Conservation (phyloP, 2,888 invertebrate genomes). For the Myopa tessellatipennis region DNA sequence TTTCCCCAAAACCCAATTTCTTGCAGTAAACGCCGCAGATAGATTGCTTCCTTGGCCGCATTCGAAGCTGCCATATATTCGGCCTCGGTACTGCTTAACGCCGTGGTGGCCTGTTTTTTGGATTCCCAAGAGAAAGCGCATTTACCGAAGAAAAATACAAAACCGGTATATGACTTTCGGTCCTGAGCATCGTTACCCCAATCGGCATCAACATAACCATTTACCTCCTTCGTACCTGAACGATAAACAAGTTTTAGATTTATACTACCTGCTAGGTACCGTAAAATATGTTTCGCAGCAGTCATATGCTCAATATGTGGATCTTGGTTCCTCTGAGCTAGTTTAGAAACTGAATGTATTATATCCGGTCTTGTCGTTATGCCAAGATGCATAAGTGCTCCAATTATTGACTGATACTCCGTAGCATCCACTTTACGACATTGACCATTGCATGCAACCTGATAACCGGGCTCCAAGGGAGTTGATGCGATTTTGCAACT, state of each 20-base stretch:
- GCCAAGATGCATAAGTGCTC: conserved; percentile 42
- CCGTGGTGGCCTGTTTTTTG: too few species aligned
- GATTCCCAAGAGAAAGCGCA: too few species aligned
- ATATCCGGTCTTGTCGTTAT: conserved; percentile 45
- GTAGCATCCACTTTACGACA: conserved; percentile 32
- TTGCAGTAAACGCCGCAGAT: too few species aligned
- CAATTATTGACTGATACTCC: conserved; percentile 43
- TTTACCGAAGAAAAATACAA: too few species aligned
- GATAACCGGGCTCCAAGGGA: background rate
- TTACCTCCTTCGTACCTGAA: background rate
- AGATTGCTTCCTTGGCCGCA: too few species aligned
- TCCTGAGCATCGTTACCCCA: too few species aligned
- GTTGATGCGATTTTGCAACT: conserved; percentile 7
- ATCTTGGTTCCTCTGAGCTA: conserved; percentile 44
- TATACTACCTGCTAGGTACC: conserved; percentile 39
- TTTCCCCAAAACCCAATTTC: too few species aligned
- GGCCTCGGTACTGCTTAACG: too few species aligned
- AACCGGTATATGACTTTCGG: too few species aligned
- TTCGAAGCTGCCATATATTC: too few species aligned
- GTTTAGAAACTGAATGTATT: conserved; percentile 42
- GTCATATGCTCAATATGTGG: conserved; percentile 46
- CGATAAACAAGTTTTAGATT: conserved; percentile 18
- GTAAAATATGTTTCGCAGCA: conserved; percentile 46
- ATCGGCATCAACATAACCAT: conserved; percentile 33
- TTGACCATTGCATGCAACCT: conserved; percentile 22